Base-by-base conservation (phyloP, 1,140 invertebrate genomes). In the Subanguina moxae region DNA sequence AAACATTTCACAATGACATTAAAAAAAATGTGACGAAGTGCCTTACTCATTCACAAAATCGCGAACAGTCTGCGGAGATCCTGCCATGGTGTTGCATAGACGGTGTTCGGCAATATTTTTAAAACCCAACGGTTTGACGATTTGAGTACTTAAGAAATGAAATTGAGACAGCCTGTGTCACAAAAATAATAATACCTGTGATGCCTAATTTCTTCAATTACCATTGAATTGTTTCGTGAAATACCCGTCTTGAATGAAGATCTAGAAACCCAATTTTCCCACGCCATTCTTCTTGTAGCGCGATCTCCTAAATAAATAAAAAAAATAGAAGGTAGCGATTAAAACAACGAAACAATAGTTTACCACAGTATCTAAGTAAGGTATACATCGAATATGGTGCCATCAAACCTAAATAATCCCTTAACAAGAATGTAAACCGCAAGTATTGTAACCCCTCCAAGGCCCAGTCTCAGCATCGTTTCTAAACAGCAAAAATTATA, bases 21-120 rank as follows among this genome's bases (percentile, higher is more conserved):
- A 64, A 25, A 15, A 69, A 52, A 52, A 15, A 5, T 28, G 32
- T 23, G 23, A 8, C 19, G 13, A 58, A 42, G 27, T 38, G 65
- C 11, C 75, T 62, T 63, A 78, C 68, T 69, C 80, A 68, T 71
- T 71, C 17, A 82, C 32, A 61, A 82, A 82, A 17, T 67, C 73
- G n/a, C 80, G 63, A 23, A 82, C 79, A 38, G 79, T 82, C n/a
- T 76, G 78, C 1, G 78, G 69, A 46, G 72, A 74, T 9, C 79
- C 76, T 17, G 79, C 81, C 80, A 82, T 82, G 62, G 82, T 82
- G 45, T 82, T 73, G 1, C 75, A 58, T n/a, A 82, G 65, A 42
- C 77, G 67, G 58, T 82, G 80, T 17, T 82, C 78, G 23, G 80
- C 67, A 48, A 76, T 73, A n/a, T 68, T 73, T 15, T 46, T 38